Evolutionary conservation across 2,888 invertebrate genomes (phyloP), one percentile per base, ranked within the genome.

Genomic region (Trissonchulus latispiculum): DNA sequence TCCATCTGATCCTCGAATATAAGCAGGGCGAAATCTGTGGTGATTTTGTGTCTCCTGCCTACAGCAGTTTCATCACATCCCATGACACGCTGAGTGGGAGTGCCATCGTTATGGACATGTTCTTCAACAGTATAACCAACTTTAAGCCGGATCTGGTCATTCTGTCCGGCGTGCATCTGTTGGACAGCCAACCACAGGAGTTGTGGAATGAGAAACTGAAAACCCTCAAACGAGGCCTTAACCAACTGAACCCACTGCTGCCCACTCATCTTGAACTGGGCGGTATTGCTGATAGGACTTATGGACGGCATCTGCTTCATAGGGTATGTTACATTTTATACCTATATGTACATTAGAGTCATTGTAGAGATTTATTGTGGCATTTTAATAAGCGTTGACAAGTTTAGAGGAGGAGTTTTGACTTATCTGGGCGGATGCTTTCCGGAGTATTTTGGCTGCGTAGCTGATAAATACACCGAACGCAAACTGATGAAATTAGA

Each of bases 1-100:
- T 85, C 18, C 86, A 86, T 77, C 80, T 86, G 2, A 85, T 86
- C 74, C 79, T 86, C 80, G 85, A 86, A 76, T 85, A 84, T 76
- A 81, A 83, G 73, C 82, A 83, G 36, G 83, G 83, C 48, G 84
- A 85, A 64, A 79, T 78, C 31, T 83, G 85, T 80, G 85, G 83
- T 1, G 78, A 80, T 66, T 76, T 80, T 73, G 80, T 80, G 18
- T 79, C 85, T 0, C 84, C 84, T 0, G 82, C 83, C 29, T 84
- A 85, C 59, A 85, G 80, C 72, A 77, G 85, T 31, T 85, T 85
- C 77, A 85, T 86, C 75, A 83, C 83, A 28, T 83, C 84, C 70
- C 82, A 84, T 76, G 85, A 86, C 78, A 80, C 82, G 74, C 82
- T 83, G 75, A 85, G 85, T 79, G 79, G n/a, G 3, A 35, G 35